Conservation (phyloP, 2,797 vertebrate species). For the Cottoperca gobio region DNA sequence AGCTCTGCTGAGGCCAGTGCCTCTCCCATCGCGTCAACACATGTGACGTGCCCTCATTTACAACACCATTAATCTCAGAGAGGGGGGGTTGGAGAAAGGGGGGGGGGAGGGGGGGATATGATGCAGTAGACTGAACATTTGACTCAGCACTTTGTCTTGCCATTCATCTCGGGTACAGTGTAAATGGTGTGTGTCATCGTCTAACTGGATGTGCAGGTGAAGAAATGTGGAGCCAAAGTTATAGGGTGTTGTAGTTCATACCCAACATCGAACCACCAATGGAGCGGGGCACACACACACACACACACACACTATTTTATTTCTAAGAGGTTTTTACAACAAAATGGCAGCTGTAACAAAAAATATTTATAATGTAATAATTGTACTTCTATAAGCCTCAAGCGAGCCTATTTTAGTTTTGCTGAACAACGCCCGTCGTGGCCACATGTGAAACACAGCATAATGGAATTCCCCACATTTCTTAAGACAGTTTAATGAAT, state of each 20-base stretch:
- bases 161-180: constrained; percentile 45
- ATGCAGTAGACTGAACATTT: constrained; percentile 54
- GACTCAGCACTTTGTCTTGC: constrained; percentile 70
- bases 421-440: neutral
- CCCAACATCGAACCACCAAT: neutral
- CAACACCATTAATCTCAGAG: constrained; percentile 67
- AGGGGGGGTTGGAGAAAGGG: neutral
- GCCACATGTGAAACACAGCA: neutral
- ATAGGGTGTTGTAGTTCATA: neutral
- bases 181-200: constrained; percentile 30
- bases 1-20: constrained; percentile 45
- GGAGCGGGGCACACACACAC: neutral
- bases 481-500: neutral
- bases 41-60: constrained; percentile 76
- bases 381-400: neutral
- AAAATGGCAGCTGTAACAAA: neutral
- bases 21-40: constrained; percentile 62
- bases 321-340: neutral
- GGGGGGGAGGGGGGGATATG: constrained; percentile 42
- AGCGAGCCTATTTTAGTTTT: neutral
- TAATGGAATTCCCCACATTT: neutral
- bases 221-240: constrained; percentile 11
- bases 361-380: neutral
- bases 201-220: constrained; percentile 33
- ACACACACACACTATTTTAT: neutral